A percentile compares a stretch with the other conserved stretches of the same genome.
phyloP scores from a whole-genome alignment of 1,140 invertebrate genomes.

The Helicoverpa zea region DNA sequence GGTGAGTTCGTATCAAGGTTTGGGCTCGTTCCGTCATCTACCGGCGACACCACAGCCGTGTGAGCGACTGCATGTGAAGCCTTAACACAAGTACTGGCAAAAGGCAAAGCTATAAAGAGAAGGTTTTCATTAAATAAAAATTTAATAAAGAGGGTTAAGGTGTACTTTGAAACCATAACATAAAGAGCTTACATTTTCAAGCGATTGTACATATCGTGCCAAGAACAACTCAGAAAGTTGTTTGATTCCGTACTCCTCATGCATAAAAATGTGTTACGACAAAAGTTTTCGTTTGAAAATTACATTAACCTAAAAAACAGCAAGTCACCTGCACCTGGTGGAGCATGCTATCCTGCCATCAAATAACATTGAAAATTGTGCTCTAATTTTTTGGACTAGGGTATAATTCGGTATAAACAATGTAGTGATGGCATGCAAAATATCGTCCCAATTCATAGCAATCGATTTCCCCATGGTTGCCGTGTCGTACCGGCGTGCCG shows the following conservation, averaged over 20 bases:
- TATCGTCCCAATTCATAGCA: conserved; percentile 58
- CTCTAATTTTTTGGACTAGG: background rate
- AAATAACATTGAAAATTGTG: conserved; percentile 16
- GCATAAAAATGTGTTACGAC: background rate
- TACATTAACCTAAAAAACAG: conserved; percentile 26
- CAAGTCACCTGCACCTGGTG: conserved; percentile 23
- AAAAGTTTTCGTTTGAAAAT: background rate
- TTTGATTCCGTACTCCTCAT: background rate
- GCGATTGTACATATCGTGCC: background rate
- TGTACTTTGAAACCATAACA: no score
- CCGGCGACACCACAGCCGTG: background rate
- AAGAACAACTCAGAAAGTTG: background rate
- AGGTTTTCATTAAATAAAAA: background rate
- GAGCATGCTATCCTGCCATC: conserved; percentile 35
- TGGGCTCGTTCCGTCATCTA: background rate
- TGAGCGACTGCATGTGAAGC: background rate
- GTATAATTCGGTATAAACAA: background rate
- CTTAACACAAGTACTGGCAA: background rate
- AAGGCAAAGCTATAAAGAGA: background rate
- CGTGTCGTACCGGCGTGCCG: conserved; percentile 47
- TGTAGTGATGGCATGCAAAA: conserved; percentile 52
- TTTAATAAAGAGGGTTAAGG: no score
- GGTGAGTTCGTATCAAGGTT: conserved; percentile 10
- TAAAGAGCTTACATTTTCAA: background rate
- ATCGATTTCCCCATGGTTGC: conserved; percentile 60